These are phyloP conservation scores for Araneus ventricosus DNA, from an alignment of 1,140 invertebrate species.

Conservation along the genomic window DNA sequence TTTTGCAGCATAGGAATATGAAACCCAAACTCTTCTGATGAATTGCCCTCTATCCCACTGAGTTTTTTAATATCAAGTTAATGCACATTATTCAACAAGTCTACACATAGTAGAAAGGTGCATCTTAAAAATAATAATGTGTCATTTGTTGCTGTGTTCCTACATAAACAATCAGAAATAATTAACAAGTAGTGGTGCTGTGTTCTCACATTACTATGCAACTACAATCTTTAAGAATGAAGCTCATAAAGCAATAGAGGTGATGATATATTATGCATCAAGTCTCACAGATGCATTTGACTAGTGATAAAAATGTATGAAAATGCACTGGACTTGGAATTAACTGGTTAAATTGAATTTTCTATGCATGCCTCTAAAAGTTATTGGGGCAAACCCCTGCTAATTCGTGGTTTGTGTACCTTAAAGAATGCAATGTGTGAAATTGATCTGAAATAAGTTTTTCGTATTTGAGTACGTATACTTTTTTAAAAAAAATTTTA, in stretches of 20 bases:
- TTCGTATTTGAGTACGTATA: too few relatives aligned
- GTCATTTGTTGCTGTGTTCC: conserved; percentile 50
- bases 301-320: background rate
- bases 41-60: background rate
- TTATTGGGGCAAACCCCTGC: too few relatives aligned
- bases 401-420: background rate
- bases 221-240: conserved; percentile 50
- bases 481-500: too few relatives aligned
- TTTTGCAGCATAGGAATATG: conserved; percentile 38
- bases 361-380: too few relatives aligned
- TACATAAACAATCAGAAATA: conserved; percentile 64
- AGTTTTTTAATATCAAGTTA: conserved; percentile 10
- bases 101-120: background rate
- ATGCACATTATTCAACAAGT: background rate
- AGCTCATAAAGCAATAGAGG: conserved; percentile 59
- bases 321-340: background rate
- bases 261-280: conserved; percentile 39
- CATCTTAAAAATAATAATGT: background rate
- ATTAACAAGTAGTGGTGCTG: conserved; percentile 48
- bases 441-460: too few relatives aligned
- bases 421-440: background rate
- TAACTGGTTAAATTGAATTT: background rate
- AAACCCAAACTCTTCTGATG: background rate
- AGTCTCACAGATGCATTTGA: conserved; percentile 1
- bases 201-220: conserved; percentile 59